These are phyloP conservation scores for Lindbergichthys nudifrons DNA, from an alignment of 2,797 vertebrate genomes.

Conservation along the genomic window DNA sequence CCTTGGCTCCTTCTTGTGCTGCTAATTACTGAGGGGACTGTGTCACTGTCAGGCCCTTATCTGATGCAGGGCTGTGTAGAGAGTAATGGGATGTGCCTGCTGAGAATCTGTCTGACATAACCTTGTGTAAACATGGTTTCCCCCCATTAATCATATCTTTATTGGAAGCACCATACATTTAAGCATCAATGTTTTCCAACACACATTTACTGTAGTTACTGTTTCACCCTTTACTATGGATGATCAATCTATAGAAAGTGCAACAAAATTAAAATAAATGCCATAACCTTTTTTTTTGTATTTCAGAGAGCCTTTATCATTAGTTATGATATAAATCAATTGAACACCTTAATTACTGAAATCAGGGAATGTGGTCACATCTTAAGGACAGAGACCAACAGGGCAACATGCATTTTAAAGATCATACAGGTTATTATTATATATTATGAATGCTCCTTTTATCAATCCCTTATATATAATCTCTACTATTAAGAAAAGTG, in stretches of 20 bases:
- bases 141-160: constrained; percentile 64
- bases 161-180: constrained; percentile 34
- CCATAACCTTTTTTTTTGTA: neutral
- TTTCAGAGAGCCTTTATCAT: neutral
- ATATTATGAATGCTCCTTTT: neutral
- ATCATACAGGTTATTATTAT: neutral
- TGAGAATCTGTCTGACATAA: constrained; percentile 69
- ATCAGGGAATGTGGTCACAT: neutral
- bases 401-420: neutral
- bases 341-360: neutral
- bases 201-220: constrained; percentile 2
- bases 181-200: neutral
- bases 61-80: constrained; percentile 66
- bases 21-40: constrained; percentile 81
- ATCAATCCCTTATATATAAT: neutral
- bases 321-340: neutral
- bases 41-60: constrained; percentile 76
- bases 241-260: neutral
- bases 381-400: neutral
- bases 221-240: neutral
- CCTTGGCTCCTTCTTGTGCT: constrained; percentile 73
- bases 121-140: constrained; percentile 62
- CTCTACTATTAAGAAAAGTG: neutral
- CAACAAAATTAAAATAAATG: neutral
- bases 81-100: constrained; percentile 74